Evolutionary conservation across 2,888 invertebrate species (phyloP).

Genomic region (Tineola bisselliella): DNA sequence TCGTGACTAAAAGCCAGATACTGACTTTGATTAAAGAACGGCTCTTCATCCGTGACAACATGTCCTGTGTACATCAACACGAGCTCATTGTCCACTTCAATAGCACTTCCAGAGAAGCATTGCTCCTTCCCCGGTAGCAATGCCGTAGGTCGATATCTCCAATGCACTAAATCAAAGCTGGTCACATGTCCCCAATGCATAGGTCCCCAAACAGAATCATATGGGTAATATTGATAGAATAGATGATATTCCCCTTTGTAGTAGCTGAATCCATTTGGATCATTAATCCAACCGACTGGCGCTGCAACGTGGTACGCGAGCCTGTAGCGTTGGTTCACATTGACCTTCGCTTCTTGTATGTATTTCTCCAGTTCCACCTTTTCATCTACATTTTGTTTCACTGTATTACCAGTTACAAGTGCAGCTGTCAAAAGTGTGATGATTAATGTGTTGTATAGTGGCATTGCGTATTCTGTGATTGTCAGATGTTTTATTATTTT

Average conservation of each 20-base stretch:
- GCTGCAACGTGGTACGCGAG: conserved; percentile 47
- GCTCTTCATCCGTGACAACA: conserved; percentile 27
- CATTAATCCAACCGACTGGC: conserved; percentile 67
- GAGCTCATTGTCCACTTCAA: conserved; percentile 36
- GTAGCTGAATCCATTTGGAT: conserved; percentile 66
- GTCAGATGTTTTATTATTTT: not conserved
- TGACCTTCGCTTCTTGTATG: conserved; percentile 33
- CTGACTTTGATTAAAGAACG: conserved; percentile 42
- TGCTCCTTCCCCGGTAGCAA: conserved; percentile 50
- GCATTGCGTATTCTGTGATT: not conserved
- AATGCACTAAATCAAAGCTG: conserved; percentile 56
- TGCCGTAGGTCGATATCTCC: conserved; percentile 58
- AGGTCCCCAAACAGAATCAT: conserved; percentile 49
- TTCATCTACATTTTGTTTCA: conserved; percentile 16
- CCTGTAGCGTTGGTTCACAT: conserved; percentile 44
- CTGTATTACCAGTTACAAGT: not conserved
- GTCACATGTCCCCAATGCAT: conserved; percentile 67
- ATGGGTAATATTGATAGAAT: conserved; percentile 65
- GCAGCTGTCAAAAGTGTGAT: not conserved
- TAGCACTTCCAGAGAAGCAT: conserved; percentile 60
- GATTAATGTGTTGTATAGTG: not conserved
- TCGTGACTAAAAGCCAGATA: conserved; percentile 50
- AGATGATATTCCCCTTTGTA: conserved; percentile 61
- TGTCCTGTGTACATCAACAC: conserved; percentile 52
- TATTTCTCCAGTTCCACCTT: conserved; percentile 38